phyloP scores from a whole-genome alignment of 1,140 invertebrate genomes.

The Druon quercuslanigerum region DNA sequence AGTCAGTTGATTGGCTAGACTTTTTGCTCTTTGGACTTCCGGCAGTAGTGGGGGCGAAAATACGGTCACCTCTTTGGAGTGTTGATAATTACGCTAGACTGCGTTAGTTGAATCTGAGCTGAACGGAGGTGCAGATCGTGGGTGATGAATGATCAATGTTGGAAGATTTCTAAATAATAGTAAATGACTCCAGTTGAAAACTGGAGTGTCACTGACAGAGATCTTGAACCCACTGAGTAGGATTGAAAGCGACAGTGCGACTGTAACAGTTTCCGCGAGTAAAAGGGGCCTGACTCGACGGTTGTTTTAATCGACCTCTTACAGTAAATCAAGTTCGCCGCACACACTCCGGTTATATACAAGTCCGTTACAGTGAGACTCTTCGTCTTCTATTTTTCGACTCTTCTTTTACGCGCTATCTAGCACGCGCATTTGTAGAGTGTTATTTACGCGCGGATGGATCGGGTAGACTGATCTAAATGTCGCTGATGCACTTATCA shows the following conservation, averaged over 20 bases:
- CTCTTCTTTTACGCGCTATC: slow-evolving; percentile 11
- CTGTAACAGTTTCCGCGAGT: slow-evolving; percentile 12
- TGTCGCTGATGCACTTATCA: no score
- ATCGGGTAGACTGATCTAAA: no score
- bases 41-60: slow-evolving; percentile 21
- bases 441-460: background rate
- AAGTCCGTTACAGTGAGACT: slow-evolving; percentile 12
- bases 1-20: slow-evolving; percentile 8
- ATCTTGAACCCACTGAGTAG: background rate
- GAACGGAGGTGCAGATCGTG: background rate
- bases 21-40: slow-evolving; percentile 36
- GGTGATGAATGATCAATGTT: background rate
- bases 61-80: background rate
- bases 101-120: background rate
- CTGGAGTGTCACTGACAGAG: background rate
- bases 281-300: slow-evolving; percentile 25
- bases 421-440: slow-evolving; percentile 29
- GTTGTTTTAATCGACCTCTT: slow-evolving; percentile 15
- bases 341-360: slow-evolving; percentile 16
- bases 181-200: background rate
- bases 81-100: background rate
- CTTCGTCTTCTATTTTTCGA: slow-evolving; percentile 28
- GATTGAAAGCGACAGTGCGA: slow-evolving; percentile 21
- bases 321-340: slow-evolving; percentile 22
- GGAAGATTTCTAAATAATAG: background rate